Base-by-base conservation (phyloP, 2,888 invertebrate genomes). In the Epinotia nisella region DNA sequence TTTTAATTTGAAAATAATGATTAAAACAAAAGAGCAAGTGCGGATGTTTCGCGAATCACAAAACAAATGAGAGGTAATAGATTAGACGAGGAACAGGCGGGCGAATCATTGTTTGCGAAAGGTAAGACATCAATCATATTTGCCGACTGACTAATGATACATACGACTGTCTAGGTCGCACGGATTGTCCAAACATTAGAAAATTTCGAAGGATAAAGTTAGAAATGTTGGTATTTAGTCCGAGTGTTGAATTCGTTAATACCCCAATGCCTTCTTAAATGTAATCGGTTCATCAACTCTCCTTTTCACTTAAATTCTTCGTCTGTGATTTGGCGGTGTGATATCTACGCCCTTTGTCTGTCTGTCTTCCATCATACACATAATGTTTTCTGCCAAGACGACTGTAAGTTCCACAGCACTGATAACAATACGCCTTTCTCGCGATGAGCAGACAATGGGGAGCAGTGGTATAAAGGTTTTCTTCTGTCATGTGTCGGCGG, bases 391-490 rank as follows among this genome's bases (percentile, higher is more conserved):
- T 35, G 45, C 17, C 67, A 3, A 45, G 49, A 13, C 39, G 59
- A 4, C 51, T 9, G 59, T 49, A 45, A 41, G 70, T 73, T 55
- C 64, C 62, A 64, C 61, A 61, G 60, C 17, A 41, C 58, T 58
- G 71, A 73, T 75, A 72, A 75, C 75, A 77, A 73, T 68, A 66
- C 72, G 58, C 66, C 74, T 71, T 82, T 81, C 79, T 75, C 79
- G 76, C 78, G 76, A 77, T 75, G 69, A 29, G 71, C 72, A 75
- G 78, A 85, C 85, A 85, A 85, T 85, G 73, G 80, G 64, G 60
- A 70, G 76, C 79, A 80, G 83, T 83, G 80, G 79, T 77, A 78
- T 79, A 81, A 83, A 81, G 77, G 75, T 68, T 80, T 82, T 80
- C n/a, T 81, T 80, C 71, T 76, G 76, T 77, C 77, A 78, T 76